Evolutionary conservation across 2,888 invertebrate genomes (phyloP).

Genomic region (Chymomyza amoena): DNA sequence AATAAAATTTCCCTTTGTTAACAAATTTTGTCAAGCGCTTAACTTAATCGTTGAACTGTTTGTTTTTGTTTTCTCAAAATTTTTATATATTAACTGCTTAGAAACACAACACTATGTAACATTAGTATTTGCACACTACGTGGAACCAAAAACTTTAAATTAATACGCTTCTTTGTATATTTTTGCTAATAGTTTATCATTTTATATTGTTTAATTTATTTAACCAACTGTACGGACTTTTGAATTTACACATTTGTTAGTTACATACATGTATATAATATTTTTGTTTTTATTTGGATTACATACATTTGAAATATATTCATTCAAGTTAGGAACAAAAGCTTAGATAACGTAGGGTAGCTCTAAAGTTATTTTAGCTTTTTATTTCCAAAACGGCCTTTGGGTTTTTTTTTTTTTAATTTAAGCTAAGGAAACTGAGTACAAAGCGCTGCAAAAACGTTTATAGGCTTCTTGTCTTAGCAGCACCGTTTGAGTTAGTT

Average conservation of each 20-base stretch:
- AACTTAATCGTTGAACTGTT: constrained; percentile 69
- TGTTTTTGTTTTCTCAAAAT: constrained; percentile 9
- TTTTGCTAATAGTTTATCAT: constrained; percentile 1
- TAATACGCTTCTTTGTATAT: constrained; percentile 4
- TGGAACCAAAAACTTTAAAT: constrained; percentile 17
- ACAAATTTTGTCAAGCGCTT: constrained; percentile 52
- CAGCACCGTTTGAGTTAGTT: constrained; percentile 39
- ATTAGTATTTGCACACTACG: constrained; percentile 1
- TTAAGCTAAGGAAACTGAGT: constrained; percentile 64
- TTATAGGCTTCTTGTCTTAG: constrained; percentile 51
- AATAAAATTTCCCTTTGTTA: constrained; percentile 25
- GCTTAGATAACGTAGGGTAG: constrained; percentile 33
- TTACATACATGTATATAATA: constrained; percentile 9
- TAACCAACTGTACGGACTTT: constrained; percentile 5
- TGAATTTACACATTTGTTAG: constrained; percentile 5
- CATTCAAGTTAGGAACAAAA: constrained; percentile 58
- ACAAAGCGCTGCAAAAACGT: constrained; percentile 60
- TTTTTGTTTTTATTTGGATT: constrained; percentile 36
- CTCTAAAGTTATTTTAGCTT: constrained; percentile 17
- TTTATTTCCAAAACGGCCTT: constrained; percentile 17
- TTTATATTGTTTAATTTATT: neutral
- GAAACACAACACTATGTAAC: constrained; percentile 2
- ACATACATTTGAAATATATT: constrained; percentile 44
- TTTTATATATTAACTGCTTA: constrained; percentile 12
- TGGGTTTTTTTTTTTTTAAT: constrained; percentile 8